Conservation (phyloP, 2,797 vertebrate species). For the Hapalemur alaotrensis region DNA sequence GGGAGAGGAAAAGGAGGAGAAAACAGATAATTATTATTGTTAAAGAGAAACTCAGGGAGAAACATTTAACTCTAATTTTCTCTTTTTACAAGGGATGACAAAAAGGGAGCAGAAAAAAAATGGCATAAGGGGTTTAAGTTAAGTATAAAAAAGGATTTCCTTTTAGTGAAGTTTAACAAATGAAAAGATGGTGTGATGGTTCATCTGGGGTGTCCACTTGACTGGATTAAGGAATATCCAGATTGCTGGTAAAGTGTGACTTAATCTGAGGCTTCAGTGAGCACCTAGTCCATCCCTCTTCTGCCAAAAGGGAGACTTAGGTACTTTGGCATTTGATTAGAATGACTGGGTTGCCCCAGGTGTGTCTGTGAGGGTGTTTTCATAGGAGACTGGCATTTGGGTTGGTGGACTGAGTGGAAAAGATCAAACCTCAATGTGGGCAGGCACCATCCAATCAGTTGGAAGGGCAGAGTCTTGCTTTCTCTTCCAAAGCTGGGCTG, state of each 20-base stretch:
- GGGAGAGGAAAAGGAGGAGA: neutral
- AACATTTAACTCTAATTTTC: neutral
- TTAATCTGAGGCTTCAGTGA: neutral
- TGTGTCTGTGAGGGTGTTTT: neutral
- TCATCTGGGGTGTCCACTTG: neutral
- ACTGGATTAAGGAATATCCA: neutral
- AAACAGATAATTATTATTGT: neutral
- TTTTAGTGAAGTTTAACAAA: neutral
- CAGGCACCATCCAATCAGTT: neutral
- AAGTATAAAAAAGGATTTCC: neutral
- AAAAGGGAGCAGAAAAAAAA: neutral
- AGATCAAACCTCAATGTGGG: neutral
- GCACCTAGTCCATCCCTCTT: neutral
- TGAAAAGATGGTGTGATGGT: neutral
- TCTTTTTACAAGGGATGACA: neutral
- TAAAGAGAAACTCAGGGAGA: neutral
- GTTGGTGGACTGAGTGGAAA: neutral
- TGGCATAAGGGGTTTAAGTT: neutral
- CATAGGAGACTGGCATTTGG: neutral
- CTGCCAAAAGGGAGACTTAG: neutral
- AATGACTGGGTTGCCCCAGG: neutral
- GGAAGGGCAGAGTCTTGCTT: neutral
- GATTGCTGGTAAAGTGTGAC: neutral
- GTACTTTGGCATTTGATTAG: neutral
- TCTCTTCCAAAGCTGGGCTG: neutral